Evolutionary conservation across 2,113 vertebrate genomes (phyloP), one percentile per base, ranked within the genome.

Genomic region (Genyomyrus donnyi): DNA sequence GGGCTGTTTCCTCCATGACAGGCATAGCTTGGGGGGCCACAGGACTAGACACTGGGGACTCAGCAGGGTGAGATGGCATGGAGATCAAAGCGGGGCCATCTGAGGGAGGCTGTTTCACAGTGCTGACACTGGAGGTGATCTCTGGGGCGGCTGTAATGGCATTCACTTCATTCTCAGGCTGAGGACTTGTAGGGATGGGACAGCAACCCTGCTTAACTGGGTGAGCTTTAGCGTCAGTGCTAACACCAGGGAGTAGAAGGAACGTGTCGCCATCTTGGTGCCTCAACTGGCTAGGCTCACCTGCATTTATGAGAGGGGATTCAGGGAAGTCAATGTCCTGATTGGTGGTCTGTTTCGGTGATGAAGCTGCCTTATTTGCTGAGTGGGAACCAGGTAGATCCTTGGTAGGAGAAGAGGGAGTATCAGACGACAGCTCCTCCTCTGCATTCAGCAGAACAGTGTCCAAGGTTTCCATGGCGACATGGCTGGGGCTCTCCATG

Each of bases 1-100:
- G 89, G 90, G 92, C 93, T 77, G 91, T 6, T 85, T 66, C 48
- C 52, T 90, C 70, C 48, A 5, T 11, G 19, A 53, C 45, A 19
- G 45, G 46, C 46, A 70, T 24, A 70, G 80, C 48, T 48, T 74
- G 88, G 52, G 48, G 48, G 24, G 8, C n/a, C 10, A 39, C 62
- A 31, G 90, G 70, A 74, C 53, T 56, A 49, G 45, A 17, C 49
- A 56, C 83, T 45, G 39, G 83, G 90, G 89, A 42, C 70, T 66
- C 77, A 53, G 49, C 70, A 46, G 90, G 58, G 46, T 48, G 45
- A 56, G 83, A 8, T 24, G 48, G 27, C 45, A 42, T 0, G 6
- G 42, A 35, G 42, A 31, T 39, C 3, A 39, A 31, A 35, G n/a
- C 6, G 35, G 27, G 19, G 8, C 19, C 86, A 3, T 49, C n/a